A percentile compares a stretch with the other conserved stretches of the same genome.
Conservation (phyloP, 2,113 vertebrate species). For the Eulacestoma nigropectus region DNA sequence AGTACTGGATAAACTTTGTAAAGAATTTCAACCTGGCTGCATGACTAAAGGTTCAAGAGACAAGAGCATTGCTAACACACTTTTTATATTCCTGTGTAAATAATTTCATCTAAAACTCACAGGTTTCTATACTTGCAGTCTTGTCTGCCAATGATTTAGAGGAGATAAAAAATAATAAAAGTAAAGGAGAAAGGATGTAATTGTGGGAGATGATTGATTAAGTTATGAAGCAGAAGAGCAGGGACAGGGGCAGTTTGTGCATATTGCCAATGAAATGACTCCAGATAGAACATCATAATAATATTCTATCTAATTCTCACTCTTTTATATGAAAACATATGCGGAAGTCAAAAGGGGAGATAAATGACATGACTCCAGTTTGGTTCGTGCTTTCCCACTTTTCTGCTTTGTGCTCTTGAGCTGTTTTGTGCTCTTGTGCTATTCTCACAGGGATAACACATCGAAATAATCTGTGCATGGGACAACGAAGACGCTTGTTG, state of each 20-base stretch:
- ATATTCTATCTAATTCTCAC: neutral
- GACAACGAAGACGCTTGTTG: neutral
- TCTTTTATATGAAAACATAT: neutral
- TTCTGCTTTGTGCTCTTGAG: neutral
- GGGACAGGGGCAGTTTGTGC: neutral
- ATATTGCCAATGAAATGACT: neutral
- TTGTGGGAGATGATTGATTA: constrained; percentile 14
- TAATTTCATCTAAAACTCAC: constrained; percentile 51
- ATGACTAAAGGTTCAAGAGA: constrained; percentile 33
- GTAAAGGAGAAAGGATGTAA: neutral
- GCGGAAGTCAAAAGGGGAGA: neutral
- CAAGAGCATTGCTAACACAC: constrained; percentile 26
- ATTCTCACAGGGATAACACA: neutral
- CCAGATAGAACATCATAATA: neutral
- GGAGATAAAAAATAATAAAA: constrained; percentile 33
- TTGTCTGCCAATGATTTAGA: constrained; percentile 45
- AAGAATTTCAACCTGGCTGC: constrained; percentile 25
- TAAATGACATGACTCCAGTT: neutral
- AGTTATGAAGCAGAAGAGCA: constrained; percentile 38
- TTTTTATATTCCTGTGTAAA: constrained; percentile 55
- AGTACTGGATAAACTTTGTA: neutral
- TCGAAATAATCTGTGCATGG: neutral
- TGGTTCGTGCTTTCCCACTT: neutral
- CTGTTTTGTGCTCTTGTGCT: neutral
- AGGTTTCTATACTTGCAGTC: constrained; percentile 41